Base-by-base conservation (phyloP, 1,140 invertebrate genomes). In the Telenomus remus region DNA sequence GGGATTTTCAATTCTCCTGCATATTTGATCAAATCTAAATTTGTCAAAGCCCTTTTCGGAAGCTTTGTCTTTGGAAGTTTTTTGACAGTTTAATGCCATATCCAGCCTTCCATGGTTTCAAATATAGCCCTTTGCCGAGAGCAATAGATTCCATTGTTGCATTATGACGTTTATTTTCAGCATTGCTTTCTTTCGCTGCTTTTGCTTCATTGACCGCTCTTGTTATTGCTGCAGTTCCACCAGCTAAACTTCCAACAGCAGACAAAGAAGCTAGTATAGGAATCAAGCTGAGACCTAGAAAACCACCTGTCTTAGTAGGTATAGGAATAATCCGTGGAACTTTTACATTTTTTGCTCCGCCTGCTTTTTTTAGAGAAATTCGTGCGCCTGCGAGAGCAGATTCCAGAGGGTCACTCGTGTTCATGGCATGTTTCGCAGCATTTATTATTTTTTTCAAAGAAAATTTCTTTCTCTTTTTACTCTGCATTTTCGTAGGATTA, bases 1-100 rank as follows among this genome's bases (percentile, higher is more conserved):
- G 65, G 59, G 63, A 82, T 82, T 60, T 82, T 78, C 16, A 81
- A 46, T 7, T 47, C 43, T 68, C 78, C 74, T 0, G 70, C 73
- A 55, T 73, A 79, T 15, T 77, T 78, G 7, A 66, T 11, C 15
- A 83, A 42, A 64, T 82, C 80, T 3, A 44, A 3, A 61, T 84
- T 55, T 14, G 78, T 80, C 1, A 82, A 39, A 9, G 82, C 56
- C 76, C 68, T 50, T 5, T 59, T 53, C 35, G 79, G 78, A 78
- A 82, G 74, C 60, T 47, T 76, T 34, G 71, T n/a, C n/a, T n/a
- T 2, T 42, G 39, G 33, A 10, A 63, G 61, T 73, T 65, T 61
- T 59, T 75, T 60, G 56, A 33, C 16, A 65, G 13, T 10, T 66
- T 10, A 80, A 71, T 42, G 75, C 37, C 37, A 2, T 4, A 11